Conservation (phyloP, 2,797 vertebrate genomes). For the Tenualosa thibaudeaui region DNA sequence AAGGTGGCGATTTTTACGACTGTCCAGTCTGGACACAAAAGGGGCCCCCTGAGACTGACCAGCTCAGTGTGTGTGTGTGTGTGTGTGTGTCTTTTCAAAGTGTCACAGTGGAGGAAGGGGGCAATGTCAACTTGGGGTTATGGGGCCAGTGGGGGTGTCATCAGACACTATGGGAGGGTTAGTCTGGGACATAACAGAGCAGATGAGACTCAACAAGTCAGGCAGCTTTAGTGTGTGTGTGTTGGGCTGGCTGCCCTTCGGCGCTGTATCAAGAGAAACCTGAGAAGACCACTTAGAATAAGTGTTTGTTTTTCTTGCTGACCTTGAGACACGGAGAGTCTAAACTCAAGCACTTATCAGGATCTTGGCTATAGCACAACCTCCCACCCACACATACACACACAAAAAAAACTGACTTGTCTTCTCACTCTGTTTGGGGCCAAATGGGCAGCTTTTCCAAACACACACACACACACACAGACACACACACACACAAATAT, state of each 20-base stretch:
- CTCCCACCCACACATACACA: neutral
- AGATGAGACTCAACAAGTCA: slow-evolving; percentile 72
- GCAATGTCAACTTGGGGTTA: neutral
- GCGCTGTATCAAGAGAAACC: slow-evolving; percentile 56
- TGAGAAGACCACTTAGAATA: slow-evolving; percentile 55
- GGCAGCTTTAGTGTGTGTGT: slow-evolving; percentile 41
- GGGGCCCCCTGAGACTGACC: slow-evolving; percentile 57
- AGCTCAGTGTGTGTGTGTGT: slow-evolving; percentile 53
- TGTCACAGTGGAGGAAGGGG: slow-evolving; percentile 29
- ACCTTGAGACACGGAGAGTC: slow-evolving; percentile 43
- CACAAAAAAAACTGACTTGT: neutral
- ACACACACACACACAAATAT: neutral
- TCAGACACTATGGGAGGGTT: slow-evolving; percentile 62
- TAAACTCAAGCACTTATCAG: slow-evolving; percentile 25
- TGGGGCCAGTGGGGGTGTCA: neutral
- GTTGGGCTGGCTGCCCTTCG: neutral
- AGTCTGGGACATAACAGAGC: slow-evolving; percentile 55
- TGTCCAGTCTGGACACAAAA: slow-evolving; percentile 64
- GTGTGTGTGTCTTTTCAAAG: slow-evolving; percentile 14
- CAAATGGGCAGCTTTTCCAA: neutral
- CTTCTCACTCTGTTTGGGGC: neutral
- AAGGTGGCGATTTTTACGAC: slow-evolving; percentile 61
- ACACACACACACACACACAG: slow-evolving; percentile 2
- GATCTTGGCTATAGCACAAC: neutral
- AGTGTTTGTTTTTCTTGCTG: slow-evolving; percentile 62